Evolutionary conservation across 2,888 invertebrate species (phyloP).

Genomic region (Dyspetes luteomarginatus): DNA sequence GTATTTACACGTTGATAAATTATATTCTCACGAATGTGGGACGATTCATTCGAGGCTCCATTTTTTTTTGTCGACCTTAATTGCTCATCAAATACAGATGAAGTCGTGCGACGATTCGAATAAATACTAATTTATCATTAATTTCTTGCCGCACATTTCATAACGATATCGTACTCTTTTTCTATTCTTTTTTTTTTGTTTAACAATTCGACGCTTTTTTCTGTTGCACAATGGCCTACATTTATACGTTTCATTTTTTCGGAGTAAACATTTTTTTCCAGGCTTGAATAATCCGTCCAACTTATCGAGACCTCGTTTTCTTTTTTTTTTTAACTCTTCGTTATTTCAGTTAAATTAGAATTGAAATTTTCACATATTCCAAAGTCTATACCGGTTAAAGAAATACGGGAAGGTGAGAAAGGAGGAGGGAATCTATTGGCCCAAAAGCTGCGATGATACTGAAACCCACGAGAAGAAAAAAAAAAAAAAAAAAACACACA

Average conservation of each 20-base stretch:
- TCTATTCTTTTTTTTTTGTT: neutral
- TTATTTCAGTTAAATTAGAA: neutral
- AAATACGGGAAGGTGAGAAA: neutral
- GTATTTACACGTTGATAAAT: slow-evolving; percentile 45
- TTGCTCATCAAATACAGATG: slow-evolving; percentile 5
- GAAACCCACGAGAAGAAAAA: neutral
- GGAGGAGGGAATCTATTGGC: slow-evolving; percentile 1
- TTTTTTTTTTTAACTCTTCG: neutral
- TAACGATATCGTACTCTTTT: slow-evolving; percentile 31
- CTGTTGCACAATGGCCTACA: slow-evolving; percentile 38
- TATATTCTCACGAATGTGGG: slow-evolving; percentile 35
- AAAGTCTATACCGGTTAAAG: neutral
- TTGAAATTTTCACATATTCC: slow-evolving; percentile 3
- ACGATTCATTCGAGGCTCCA: neutral
- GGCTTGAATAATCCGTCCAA: neutral
- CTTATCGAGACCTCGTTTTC: too few species aligned
- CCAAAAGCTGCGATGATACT: neutral
- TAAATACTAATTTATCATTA: slow-evolving; percentile 29
- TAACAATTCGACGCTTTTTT: slow-evolving; percentile 6
- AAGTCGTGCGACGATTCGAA: slow-evolving; percentile 11
- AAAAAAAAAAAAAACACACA: neutral
- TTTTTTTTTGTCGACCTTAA: slow-evolving; percentile 50
- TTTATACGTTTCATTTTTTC: slow-evolving; percentile 5
- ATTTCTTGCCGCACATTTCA: slow-evolving; percentile 9
- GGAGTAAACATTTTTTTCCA: slow-evolving; percentile 15